Percentiles rank a stretch among this genome's conserved stretches.
Conservation (phyloP, 2,888 invertebrate species). For the Eutolmus rufibarbis region DNA sequence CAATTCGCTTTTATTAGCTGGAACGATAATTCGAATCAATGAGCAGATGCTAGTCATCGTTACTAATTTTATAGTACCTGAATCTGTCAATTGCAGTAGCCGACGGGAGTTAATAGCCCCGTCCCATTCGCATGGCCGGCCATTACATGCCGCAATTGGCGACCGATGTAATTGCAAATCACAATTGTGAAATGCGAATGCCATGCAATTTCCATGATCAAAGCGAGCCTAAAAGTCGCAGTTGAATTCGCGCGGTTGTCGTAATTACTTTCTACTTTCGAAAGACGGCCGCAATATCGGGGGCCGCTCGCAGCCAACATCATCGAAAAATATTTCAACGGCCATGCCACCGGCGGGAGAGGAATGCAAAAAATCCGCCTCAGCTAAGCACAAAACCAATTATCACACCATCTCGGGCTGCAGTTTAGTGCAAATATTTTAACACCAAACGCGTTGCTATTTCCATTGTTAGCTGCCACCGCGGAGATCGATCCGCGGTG, state of each 20-base stretch:
- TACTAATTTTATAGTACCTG: not conserved
- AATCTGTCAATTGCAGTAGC: not conserved
- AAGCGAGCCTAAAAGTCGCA: not conserved
- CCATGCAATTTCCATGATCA: not conserved
- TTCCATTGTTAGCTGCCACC: slow-evolving; percentile 29
- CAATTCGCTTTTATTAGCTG: not conserved
- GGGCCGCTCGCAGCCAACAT: not conserved
- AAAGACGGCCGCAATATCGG: not conserved
- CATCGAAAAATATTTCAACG: not conserved
- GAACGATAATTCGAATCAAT: not conserved
- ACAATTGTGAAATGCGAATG: not conserved
- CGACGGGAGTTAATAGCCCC: not conserved
- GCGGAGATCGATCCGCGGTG: slow-evolving; percentile 7
- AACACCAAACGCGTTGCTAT: slow-evolving; percentile 35
- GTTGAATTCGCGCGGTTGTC: not conserved
- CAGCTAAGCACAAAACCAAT: slow-evolving; percentile 38
- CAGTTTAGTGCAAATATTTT: slow-evolving; percentile 36
- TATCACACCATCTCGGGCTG: slow-evolving; percentile 35
- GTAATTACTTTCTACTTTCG: not conserved
- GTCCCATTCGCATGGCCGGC: not conserved
- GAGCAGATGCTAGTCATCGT: not conserved
- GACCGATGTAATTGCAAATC: not conserved
- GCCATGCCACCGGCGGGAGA: not conserved
- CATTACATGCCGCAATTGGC: not conserved
- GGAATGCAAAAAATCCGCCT: slow-evolving; percentile 8